Conservation (phyloP, 2,113 vertebrate genomes). For the Labrus mixtus region DNA sequence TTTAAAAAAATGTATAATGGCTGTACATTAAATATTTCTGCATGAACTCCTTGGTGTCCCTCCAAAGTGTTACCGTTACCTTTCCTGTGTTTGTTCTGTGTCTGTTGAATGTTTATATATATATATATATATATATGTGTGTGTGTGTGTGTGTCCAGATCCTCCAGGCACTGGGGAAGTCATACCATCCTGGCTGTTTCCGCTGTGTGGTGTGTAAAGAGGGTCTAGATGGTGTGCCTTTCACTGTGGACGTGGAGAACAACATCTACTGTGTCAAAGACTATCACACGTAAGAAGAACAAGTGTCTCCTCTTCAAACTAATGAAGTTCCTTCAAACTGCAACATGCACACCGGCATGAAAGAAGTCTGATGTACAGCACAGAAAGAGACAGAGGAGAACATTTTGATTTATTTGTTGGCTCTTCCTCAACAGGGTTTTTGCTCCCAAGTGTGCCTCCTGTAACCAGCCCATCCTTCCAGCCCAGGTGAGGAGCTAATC, state of each 20-base stretch:
- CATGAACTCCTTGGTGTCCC: constrained; percentile 1
- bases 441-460: constrained; percentile 98
- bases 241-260: constrained; percentile 96
- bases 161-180: constrained; percentile 96
- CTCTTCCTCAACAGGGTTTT: constrained; percentile 88
- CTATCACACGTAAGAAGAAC: constrained; percentile 94
- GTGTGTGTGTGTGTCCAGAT: constrained; percentile 84
- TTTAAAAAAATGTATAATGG: not conserved
- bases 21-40: not conserved
- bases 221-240: constrained; percentile 96
- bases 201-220: constrained; percentile 97
- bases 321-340: not conserved
- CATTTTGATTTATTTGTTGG: not conserved
- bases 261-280: constrained; percentile 99
- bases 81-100: not conserved
- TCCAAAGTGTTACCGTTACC: constrained; percentile 10
- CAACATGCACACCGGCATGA: too few relatives aligned
- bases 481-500: constrained; percentile 87
- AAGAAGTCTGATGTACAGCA: not conserved
- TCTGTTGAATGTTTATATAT: not conserved
- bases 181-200: constrained; percentile 98
- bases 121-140: not conserved
- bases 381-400: not conserved
- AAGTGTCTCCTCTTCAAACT: not conserved
- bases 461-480: constrained; percentile 96